These are phyloP conservation scores for Polypedilum vanderplanki DNA, from an alignment of 1,140 invertebrate genomes.

Conservation along the genomic window DNA sequence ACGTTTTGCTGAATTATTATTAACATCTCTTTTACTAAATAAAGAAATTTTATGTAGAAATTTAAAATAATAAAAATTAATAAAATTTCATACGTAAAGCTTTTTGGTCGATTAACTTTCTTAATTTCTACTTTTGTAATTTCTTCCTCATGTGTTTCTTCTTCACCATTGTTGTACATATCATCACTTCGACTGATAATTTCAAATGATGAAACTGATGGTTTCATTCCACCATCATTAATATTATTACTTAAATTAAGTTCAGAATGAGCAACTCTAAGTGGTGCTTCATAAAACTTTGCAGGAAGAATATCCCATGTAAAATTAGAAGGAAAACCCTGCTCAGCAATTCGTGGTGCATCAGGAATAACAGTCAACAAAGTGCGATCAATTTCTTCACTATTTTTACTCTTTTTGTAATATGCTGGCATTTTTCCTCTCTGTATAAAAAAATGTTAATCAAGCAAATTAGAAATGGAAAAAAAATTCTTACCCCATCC, in stretches of 20 bases:
- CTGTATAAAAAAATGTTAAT: constrained; percentile 47
- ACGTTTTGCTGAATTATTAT: constrained; percentile 11
- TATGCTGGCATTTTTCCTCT: constrained; percentile 73
- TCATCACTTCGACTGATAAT: constrained; percentile 29
- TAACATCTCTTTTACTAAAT: constrained; percentile 12
- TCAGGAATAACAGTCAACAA: constrained; percentile 65
- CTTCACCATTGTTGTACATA: constrained; percentile 34
- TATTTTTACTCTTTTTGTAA: constrained; percentile 63
- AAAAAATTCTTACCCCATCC: constrained; percentile 64
- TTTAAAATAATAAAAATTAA: not conserved
- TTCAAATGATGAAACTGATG: not conserved
- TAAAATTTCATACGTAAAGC: not conserved
- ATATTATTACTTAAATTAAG: constrained; percentile 4
- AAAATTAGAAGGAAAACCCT: constrained; percentile 57
- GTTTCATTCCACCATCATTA: not conserved
- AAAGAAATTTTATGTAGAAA: not conserved
- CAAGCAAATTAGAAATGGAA: constrained; percentile 20
- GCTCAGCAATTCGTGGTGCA: constrained; percentile 64
- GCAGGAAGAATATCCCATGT: constrained; percentile 59
- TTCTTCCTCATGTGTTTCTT: constrained; percentile 32
- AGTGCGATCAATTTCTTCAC: constrained; percentile 60
- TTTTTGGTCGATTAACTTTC: constrained; percentile 17
- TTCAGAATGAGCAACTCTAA: not conserved
- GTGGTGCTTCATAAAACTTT: constrained; percentile 4
- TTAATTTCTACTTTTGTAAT: constrained; percentile 30